Base-by-base conservation (phyloP, 2,797 vertebrate species). In the Sebastes kiyomatsui region DNA sequence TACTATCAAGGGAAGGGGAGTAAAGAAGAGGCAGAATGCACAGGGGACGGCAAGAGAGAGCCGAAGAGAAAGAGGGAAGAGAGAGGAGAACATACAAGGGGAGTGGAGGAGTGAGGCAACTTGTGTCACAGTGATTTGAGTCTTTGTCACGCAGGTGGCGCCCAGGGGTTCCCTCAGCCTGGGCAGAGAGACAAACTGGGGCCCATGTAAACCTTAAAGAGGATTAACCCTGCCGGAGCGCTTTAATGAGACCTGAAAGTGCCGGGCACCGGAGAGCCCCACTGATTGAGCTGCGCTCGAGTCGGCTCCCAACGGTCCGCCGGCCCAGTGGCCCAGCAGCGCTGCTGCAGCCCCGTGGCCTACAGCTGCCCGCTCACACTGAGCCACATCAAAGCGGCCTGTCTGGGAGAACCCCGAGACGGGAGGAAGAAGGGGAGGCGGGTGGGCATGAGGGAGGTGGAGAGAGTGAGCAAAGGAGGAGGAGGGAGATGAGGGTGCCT, bases 301-400 rank as follows among this genome's bases (percentile, higher is more conserved):
- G 78, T 89, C 77, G 77, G 82, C 88, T 94, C 93, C 94, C 95
- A 91, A 62, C 75, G 91, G 94, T 88, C 89, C 77, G 14, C 59
- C n/a, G 22, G 87, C 89, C 92, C 91, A 87, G 86, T 61, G 88
- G 89, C 91, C 87, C 89, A 79, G 86, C 84, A 80, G 88, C 86
- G 10, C 82, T 46, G 81, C 82, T n/a, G 79, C 84, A 84, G 88
- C 87, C 87, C 87, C 33, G 70, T 86, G 91, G 93, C 91, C 95
- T 95, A 93, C 95, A 96, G 94, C 96, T 95, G 96, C 96, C 96
- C 92, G 70, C 81, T 91, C 90, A 86, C 81, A 95, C 96, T 95
- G 95, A 96, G 96, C 96, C 95, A 99, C 97, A 98, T 99, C 97
- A 99, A 99, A 99, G 98, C 94, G 85, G 94, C 90, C 79, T 94